Percentiles rank a stretch among this genome's conserved stretches.
Evolutionary conservation across 2,797 vertebrate species (phyloP).

Genomic region (Graptemys geographica): DNA sequence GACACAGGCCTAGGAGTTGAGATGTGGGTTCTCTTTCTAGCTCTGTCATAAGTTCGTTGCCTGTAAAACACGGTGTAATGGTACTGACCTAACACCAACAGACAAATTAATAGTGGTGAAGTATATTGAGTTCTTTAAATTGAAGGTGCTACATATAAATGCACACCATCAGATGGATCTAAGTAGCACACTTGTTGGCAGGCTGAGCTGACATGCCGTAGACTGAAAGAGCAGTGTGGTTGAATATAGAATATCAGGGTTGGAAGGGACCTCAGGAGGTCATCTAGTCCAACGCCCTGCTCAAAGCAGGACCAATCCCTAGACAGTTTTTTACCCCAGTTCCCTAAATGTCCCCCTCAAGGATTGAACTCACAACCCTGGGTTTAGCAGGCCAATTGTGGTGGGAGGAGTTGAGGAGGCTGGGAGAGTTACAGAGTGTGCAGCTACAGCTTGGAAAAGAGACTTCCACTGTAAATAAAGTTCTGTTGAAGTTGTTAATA

Average conservation of each 20-base stretch:
- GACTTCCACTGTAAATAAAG: too few species aligned
- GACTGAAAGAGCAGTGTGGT: background rate
- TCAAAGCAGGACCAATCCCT: too few species aligned
- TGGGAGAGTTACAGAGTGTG: too few species aligned
- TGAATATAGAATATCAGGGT: background rate
- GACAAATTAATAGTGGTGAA: background rate
- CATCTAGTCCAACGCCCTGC: too few species aligned
- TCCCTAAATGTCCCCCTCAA: too few species aligned
- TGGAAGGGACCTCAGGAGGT: too few species aligned
- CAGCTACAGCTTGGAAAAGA: too few species aligned
- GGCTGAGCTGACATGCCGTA: background rate
- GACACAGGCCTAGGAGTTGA: background rate
- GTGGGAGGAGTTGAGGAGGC: too few species aligned
- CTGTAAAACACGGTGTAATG: background rate
- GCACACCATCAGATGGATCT: background rate
- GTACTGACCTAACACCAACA: background rate
- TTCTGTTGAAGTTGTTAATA: too few species aligned
- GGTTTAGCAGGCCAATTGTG: too few species aligned
- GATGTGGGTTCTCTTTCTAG: background rate
- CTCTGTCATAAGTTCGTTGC: background rate
- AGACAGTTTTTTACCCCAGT: too few species aligned
- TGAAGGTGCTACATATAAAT: background rate
- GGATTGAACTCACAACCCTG: too few species aligned
- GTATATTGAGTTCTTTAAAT: background rate
- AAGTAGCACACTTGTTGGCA: background rate